Base-by-base conservation (phyloP, 2,888 invertebrate species). In the Drosophila bunnanda region DNA sequence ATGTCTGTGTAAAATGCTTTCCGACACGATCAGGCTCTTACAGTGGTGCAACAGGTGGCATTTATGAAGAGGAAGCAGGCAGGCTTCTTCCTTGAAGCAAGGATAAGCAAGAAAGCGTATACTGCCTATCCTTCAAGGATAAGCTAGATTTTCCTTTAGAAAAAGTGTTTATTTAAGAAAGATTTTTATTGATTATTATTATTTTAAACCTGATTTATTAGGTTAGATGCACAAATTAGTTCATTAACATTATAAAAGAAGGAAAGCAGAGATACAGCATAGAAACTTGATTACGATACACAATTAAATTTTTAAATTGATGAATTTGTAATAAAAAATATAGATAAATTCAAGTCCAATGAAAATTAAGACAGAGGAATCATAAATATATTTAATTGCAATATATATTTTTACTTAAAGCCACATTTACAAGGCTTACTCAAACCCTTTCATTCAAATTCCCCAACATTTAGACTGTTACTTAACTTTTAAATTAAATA, bases 1-100 rank as follows among this genome's bases (percentile, higher is more conserved):
- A 28, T 32, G 41, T n/a, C 41, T 22, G 38, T 28, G 30, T 20
- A 41, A n/a, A 52, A n/a, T 41, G 22, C 54, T 41, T 39, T 9
- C 17, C 62, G 39, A 65, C 55, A 34, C 57, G 59, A 55, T 53
- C 46, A 32, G 60, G 36, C 43, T 41, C 44, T 57, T 2, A 53
- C 74, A 65, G 68, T 81, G 69, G 43, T 46, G 28, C 69, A 82
- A 62, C 67, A 56, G 34, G 1, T 61, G 65, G 12, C 4, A 8
- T 15, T 20, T 57, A 22, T 22, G 2, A 13, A 25, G 2, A 12
- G 15, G 15, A 32, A 30, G 20, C 20, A 32, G 5, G 5, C 1
- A 1, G 9, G 1, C 0, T 2, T 15, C 0, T 5, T 13, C 2
- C 5, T 32, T 9, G 1, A 1, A 50, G 3, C 1, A 9, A 15